These are phyloP conservation scores for Chitala chitala DNA, from an alignment of 2,113 vertebrate genomes.

Conservation along the genomic window DNA sequence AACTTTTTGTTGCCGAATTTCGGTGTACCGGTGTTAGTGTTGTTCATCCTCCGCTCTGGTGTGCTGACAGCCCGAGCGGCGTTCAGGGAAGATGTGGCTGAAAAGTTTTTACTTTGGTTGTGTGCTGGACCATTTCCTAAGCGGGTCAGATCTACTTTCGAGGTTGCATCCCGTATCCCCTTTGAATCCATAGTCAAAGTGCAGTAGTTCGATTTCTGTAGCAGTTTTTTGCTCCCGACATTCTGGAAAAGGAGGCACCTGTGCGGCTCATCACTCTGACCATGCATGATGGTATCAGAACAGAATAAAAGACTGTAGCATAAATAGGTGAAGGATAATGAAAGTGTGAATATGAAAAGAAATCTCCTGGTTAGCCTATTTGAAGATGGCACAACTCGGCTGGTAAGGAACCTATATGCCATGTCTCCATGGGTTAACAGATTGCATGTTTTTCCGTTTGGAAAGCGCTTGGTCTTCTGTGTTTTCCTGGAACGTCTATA, in stretches of 20 bases:
- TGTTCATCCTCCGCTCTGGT: constrained; percentile 29
- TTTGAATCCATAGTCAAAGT: constrained; percentile 29
- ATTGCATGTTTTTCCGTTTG: constrained; percentile 53
- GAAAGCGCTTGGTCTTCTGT: constrained; percentile 27
- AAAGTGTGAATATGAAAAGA: constrained; percentile 67
- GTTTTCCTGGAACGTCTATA: constrained; percentile 24
- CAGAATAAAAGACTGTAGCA: constrained; percentile 76
- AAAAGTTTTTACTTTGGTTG: constrained; percentile 33
- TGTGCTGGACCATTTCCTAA: not conserved
- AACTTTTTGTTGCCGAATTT: constrained; percentile 75
- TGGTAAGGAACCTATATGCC: constrained; percentile 76
- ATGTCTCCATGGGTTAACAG: constrained; percentile 68
- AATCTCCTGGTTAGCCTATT: constrained; percentile 68
- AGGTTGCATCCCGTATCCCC: constrained; percentile 34
- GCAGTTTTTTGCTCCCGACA: constrained; percentile 59
- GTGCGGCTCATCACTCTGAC: constrained; percentile 51
- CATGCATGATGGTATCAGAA: constrained; percentile 57
- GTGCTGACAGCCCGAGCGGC: constrained; percentile 38
- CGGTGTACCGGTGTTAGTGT: constrained; percentile 36
- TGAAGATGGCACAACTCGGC: constrained; percentile 66
- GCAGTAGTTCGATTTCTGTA: constrained; percentile 62
- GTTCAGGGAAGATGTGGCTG: not conserved
- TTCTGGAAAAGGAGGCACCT: constrained; percentile 54
- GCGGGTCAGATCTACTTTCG: constrained; percentile 17
- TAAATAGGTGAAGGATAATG: constrained; percentile 70